Evolutionary conservation across 2,888 invertebrate genomes (phyloP).

Genomic region (Rhagonycha fulva): DNA sequence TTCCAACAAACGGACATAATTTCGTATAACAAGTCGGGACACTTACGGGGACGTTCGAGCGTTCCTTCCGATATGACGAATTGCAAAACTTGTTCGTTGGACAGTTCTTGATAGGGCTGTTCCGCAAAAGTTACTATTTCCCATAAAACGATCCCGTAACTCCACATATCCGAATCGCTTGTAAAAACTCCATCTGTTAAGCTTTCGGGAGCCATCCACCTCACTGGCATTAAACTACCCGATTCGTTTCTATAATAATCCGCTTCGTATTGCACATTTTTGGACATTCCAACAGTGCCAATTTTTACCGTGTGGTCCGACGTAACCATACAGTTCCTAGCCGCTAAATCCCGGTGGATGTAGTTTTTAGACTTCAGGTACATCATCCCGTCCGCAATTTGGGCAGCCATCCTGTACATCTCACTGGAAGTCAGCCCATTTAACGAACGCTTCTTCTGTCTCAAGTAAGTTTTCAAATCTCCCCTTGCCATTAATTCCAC

Average conservation of each 20-base stretch:
- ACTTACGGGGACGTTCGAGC: slow-evolving; percentile 65
- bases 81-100: slow-evolving; percentile 66
- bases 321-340: slow-evolving; percentile 72
- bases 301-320: slow-evolving; percentile 66
- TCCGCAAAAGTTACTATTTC: slow-evolving; percentile 76
- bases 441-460: slow-evolving; percentile 59
- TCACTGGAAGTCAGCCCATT: slow-evolving; percentile 64
- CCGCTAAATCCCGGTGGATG: slow-evolving; percentile 74
- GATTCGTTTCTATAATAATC: slow-evolving; percentile 63
- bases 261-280: slow-evolving; percentile 67
- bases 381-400: slow-evolving; percentile 83
- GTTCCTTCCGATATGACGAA: slow-evolving; percentile 62
- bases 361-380: slow-evolving; percentile 74
- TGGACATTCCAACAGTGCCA: slow-evolving; percentile 68
- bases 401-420: slow-evolving; percentile 64
- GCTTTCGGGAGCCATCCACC: slow-evolving; percentile 77
- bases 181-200: slow-evolving; percentile 71
- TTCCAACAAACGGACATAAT: slow-evolving; percentile 73
- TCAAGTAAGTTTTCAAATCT: slow-evolving; percentile 69
- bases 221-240: slow-evolving; percentile 62
- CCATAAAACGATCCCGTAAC: slow-evolving; percentile 76
- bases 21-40: slow-evolving; percentile 66
- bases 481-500: slow-evolving; percentile 82
- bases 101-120: slow-evolving; percentile 72
- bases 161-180: slow-evolving; percentile 66